Base-by-base conservation (phyloP, 2,797 vertebrate species). In the Lophotriccus pileatus region DNA sequence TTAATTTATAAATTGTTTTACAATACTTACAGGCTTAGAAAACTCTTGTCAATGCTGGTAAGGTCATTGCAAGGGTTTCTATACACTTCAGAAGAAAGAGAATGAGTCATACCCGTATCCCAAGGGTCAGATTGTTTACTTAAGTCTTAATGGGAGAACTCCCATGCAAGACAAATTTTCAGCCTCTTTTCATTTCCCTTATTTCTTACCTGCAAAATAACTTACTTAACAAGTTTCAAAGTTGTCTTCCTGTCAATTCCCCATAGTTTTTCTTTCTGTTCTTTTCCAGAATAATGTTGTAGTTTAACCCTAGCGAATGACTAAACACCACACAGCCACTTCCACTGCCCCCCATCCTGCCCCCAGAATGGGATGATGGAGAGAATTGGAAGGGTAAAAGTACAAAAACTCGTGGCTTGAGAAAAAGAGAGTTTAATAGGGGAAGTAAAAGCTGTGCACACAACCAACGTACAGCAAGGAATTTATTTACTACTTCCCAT, bases 1-100 rank as follows among this genome's bases (percentile, higher is more conserved):
- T 46, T 79, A 56, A 77, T 52, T 73, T 81, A 67, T 47, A 69
- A 82, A 76, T 62, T 66, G 23, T 52, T 92, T 82, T 83, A 37
- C 18, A 59, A 0, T 66, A 22, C 15, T 72, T 72, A 34, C 4
- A 46, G 24, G 28, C 46, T 62, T 73, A 12, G 15, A 56, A 43
- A 88, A 22, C 34, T 93, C 32, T 64, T 86, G 27, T 41, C 22
- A 68, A 0, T 53, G 52, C 36, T 77, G 7, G 4, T 84, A 70
- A 47, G 23, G 44, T 82, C 52, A 14, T 4, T 6, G 39, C 25
- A 47, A 59, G 37, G 41, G 20, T 86, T 88, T 88, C 62, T 81
- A 4, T 22, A 20, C 4, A 22, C 59, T 69, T 76, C n/a, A 89
- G 23, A 58, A 74, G 53, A 44, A 60, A 56, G 50, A 63, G 39